Evolutionary conservation across 1,140 invertebrate species (phyloP), one percentile per base, ranked within the genome.

Genomic region (Microplitis demolitor): DNA sequence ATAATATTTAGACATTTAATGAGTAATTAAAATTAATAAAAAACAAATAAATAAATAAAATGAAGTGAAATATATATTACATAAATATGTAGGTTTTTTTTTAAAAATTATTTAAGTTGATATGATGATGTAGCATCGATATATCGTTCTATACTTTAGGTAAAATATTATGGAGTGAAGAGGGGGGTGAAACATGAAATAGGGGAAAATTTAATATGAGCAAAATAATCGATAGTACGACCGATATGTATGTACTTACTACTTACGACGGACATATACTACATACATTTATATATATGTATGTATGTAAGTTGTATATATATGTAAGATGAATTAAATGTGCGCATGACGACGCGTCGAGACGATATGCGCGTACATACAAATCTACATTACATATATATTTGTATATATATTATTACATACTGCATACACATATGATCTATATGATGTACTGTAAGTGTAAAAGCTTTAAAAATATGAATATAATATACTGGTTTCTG

Each of bases 191-290:
- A 71, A 50, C 37, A 58, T 63, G 16, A 78, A 61, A 80, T 77
- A 79, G 81, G 80, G 81, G 82, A 79, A 82, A 83, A 80, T 85
- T 84, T 80, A 80, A 85, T 83, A 85, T 85, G 82, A 82, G 78
- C 79, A 79, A 85, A 86, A 87, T 86, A 87, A 87, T 87, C 86
- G 86, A 87, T 87, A 85, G 61, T 73, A 74, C 84, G 84, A 84
- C 84, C 84, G 83, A 85, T 85, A 84, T 80, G 80, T 76, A 77
- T 67, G 67, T 76, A 58, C 39, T 45, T 45, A 51, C 54, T 37
- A 73, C 69, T 68, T 60, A 9, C 34, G 45, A 64, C 50, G 53
- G 45, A 39, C 16, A 24, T 24, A 24, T 24, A 66, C 50, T 51
- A 63, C 16, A 71, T 37, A 63, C 9, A 63, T 34, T 35, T 54